phyloP scores from a whole-genome alignment of 2,888 invertebrate species.

The Diarsia mendica region DNA sequence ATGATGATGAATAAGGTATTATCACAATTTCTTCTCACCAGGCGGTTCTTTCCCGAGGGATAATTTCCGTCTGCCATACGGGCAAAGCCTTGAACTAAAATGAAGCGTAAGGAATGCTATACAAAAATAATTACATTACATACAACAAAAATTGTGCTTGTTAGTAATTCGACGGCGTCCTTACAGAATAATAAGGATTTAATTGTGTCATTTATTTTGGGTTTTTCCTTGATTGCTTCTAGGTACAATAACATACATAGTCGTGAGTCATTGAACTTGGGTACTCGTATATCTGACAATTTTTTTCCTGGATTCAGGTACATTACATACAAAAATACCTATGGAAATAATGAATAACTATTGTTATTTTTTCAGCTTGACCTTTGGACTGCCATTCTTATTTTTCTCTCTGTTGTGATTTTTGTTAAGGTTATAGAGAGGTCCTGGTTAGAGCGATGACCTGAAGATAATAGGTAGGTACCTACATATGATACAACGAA shows the following conservation, averaged over 20 bases:
- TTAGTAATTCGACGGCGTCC: conserved; percentile 59
- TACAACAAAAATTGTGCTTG: background rate
- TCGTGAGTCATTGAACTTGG: conserved; percentile 21
- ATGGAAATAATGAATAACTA: background rate
- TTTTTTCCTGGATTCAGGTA: conserved; percentile 46
- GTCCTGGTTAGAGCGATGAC: background rate
- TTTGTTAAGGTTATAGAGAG: background rate
- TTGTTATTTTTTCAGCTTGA: background rate
- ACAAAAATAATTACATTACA: too few relatives aligned
- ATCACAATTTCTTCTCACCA: too few relatives aligned
- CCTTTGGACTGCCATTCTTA: background rate
- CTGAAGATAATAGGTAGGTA: background rate
- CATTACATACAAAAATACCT: conserved; percentile 9
- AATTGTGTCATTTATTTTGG: conserved; percentile 46
- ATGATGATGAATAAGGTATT: too few relatives aligned
- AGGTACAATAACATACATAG: background rate
- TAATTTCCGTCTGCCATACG: background rate
- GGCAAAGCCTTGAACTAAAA: background rate
- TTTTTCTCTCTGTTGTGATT: too few relatives aligned
- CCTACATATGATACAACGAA: background rate
- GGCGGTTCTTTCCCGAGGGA: background rate
- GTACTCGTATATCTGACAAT: conserved; percentile 7
- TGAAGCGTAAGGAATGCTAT: background rate
- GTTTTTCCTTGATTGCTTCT: conserved; percentile 43
- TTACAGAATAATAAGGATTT: conserved; percentile 41